phyloP scores from a whole-genome alignment of 2,797 vertebrate genomes.

The Platyrinchus mystaceus region DNA sequence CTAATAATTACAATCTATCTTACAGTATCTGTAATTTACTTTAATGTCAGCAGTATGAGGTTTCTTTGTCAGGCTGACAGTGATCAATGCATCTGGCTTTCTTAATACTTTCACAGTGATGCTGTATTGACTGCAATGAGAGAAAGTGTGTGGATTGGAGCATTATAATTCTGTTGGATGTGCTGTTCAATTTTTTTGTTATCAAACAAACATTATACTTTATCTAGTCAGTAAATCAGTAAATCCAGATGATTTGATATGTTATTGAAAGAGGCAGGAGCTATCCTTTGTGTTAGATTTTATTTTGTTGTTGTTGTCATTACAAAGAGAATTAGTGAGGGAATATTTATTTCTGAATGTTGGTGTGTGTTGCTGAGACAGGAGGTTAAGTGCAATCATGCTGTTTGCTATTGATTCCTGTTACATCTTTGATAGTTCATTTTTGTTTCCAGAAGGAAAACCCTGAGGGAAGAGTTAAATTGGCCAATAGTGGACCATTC shows the following conservation, averaged over 20 bases:
- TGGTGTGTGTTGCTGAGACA: neutral
- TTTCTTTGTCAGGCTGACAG: neutral
- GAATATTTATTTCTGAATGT: neutral
- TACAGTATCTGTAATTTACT: neutral
- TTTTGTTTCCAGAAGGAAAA: neutral
- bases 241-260: neutral
- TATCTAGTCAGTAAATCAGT: neutral
- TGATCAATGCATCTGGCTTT: neutral
- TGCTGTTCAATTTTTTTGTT: neutral
- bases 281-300: neutral
- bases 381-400: neutral
- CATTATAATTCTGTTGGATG: constrained; percentile 4
- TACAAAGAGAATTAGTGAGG: neutral
- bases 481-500: neutral
- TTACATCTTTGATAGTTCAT: neutral
- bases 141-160: neutral
- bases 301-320: neutral
- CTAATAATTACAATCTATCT: neutral
- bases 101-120: neutral
- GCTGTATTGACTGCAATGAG: neutral
- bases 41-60: neutral
- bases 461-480: neutral
- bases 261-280: neutral
- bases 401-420: neutral
- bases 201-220: neutral